Evolutionary conservation across 1,140 invertebrate genomes (phyloP), one percentile per base, ranked within the genome.

Genomic region (Rhynchophorus ferrugineus): DNA sequence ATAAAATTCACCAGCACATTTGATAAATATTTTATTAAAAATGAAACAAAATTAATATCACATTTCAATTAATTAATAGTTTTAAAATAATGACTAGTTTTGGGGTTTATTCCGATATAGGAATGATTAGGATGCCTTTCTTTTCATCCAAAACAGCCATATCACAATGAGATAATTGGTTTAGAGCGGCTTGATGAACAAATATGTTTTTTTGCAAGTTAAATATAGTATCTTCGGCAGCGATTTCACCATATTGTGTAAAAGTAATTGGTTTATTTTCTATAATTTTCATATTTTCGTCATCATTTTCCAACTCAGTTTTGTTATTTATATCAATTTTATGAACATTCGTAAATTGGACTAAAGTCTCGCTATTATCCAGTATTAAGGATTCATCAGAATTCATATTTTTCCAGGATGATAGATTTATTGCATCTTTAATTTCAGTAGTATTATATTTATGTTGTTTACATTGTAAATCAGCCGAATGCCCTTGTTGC

Each of bases 131-230:
- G 17, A 48, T 38, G 1, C 36, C 45, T 39, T 48, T 38, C 22
- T 48, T 48, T 39, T 48, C 45, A 14, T 48, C 45, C 1, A 48
- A 22, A 38, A 48, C 20, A 3, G 45, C 36, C 19, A 37, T 17
- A 6, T 41, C 38, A 19, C 38, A 41, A 18, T 41, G 38, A 1
- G 20, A 36, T 36, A 39, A 16, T 14, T 43, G 19, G 19, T 29
- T 24, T n/a, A 43, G 19, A 3, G 41, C 21, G 5, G 21, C 19
- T 29, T 43, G 41, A 43, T 43, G 19, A 11, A 43, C 41, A 24
- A 13, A 43, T 11, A 43, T 43, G 5, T 19, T 21, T 19, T 43
- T 43, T 3, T 21, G 41, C 9, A 43, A 5, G 3, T 43, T 21
- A 19, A 24, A 43, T 6, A 29, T 29, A 6, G 24, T 29, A 5